Evolutionary conservation across 2,113 vertebrate genomes (phyloP).

Genomic region (Collichthys lucidus): DNA sequence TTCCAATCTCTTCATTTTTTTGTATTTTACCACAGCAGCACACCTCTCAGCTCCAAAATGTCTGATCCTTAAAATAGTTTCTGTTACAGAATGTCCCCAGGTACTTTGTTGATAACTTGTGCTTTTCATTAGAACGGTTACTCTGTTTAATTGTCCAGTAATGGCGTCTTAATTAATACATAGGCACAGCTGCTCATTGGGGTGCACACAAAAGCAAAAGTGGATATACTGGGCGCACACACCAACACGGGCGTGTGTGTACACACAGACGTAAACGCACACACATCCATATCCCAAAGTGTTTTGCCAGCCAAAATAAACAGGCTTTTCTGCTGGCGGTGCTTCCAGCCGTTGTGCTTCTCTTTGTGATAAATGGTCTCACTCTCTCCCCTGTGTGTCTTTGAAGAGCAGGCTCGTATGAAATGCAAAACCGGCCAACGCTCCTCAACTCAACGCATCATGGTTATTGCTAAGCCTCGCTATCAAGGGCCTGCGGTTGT

Average conservation of each 20-base stretch:
- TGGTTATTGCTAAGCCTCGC: conserved; percentile 90
- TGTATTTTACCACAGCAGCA: conserved; percentile 14
- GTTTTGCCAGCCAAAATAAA: conserved; percentile 77
- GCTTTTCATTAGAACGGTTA: conserved; percentile 19
- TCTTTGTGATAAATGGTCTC: conserved; percentile 97
- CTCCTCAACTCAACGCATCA: conserved; percentile 90
- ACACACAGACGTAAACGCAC: conserved; percentile 39
- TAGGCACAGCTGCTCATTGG: conserved; percentile 24
- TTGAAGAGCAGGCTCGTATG: conserved; percentile 94
- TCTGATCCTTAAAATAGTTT: conserved; percentile 8
- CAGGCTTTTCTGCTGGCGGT: conserved; percentile 76
- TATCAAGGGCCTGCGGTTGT: conserved; percentile 88
- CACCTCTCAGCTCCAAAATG: not conserved
- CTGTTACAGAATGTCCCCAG: conserved; percentile 8
- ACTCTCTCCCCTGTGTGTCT: conserved; percentile 91
- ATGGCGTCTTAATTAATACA: conserved; percentile 53
- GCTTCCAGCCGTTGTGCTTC: conserved; percentile 77
- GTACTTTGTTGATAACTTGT: conserved; percentile 34
- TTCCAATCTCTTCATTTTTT: conserved; percentile 6
- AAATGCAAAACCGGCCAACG: conserved; percentile 96
- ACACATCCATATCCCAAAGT: conserved; percentile 62
- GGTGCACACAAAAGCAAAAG: conserved; percentile 37
- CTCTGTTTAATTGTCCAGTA: conserved; percentile 32
- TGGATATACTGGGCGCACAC: conserved; percentile 34
- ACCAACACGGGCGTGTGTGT: conserved; percentile 32